These are phyloP conservation scores for Mus spretus DNA, from an alignment of 2,797 vertebrate species.

Conservation along the genomic window DNA sequence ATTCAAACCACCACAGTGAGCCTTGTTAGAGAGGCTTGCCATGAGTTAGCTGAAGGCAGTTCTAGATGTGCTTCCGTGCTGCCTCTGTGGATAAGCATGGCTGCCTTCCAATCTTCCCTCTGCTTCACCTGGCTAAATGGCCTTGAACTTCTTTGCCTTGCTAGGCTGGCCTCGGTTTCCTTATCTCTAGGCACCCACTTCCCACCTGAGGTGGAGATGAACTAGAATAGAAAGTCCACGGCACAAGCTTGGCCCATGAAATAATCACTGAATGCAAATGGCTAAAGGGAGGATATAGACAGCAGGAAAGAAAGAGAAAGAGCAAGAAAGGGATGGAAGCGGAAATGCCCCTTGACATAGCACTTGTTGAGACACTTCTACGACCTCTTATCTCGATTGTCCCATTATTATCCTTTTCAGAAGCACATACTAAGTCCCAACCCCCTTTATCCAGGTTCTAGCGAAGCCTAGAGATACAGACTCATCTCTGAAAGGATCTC, in stretches of 20 bases:
- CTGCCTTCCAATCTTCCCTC: background rate
- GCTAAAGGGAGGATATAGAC: background rate
- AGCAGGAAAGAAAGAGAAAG: background rate
- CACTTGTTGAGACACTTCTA: background rate
- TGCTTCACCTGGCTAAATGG: background rate
- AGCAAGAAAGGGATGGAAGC: background rate
- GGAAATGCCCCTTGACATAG: background rate
- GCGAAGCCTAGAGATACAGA: background rate
- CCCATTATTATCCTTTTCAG: background rate
- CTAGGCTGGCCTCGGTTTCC: slow-evolving; percentile 8
- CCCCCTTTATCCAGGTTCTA: no score
- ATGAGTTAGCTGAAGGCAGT: background rate
- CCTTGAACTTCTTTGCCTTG: background rate
- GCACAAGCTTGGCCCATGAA: no score
- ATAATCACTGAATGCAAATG: background rate
- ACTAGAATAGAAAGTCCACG: background rate
- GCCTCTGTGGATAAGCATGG: background rate
- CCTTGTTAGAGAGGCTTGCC: background rate
- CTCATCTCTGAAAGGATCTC: background rate
- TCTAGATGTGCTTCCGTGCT: background rate
- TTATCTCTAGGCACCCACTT: background rate
- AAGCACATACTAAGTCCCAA: background rate
- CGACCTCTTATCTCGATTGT: background rate
- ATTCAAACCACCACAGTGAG: background rate
- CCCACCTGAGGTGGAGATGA: background rate